Conservation (phyloP, 2,113 vertebrate genomes). For the Lamprotornis superbus region DNA sequence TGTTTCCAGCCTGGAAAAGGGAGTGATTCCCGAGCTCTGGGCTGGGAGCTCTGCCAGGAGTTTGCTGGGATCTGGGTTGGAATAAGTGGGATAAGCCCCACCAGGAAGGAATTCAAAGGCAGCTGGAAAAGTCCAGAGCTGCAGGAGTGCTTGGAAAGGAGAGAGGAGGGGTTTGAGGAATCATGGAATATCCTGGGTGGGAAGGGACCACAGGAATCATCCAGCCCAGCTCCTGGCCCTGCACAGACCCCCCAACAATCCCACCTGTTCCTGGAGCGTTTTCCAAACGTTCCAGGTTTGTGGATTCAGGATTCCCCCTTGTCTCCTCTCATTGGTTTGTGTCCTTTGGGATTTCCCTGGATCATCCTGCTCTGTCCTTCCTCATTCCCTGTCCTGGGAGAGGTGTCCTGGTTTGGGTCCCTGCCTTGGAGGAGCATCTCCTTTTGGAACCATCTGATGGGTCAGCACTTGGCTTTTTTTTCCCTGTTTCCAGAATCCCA, state of each 20-base stretch:
- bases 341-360: background rate
- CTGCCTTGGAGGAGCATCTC: background rate
- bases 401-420: background rate
- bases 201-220: background rate
- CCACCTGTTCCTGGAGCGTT: rapidly evolving
- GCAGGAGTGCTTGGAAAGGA: background rate
- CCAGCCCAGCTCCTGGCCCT: background rate
- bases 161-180: background rate
- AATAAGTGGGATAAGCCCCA: background rate
- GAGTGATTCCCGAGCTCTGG: rapidly evolving
- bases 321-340: background rate
- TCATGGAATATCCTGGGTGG: background rate
- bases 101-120: rapidly evolving
- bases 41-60: background rate
- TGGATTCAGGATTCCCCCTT: background rate
- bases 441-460: background rate
- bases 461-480: background rate
- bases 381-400: background rate
- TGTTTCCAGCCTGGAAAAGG: background rate
- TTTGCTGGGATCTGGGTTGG: background rate
- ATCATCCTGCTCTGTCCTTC: background rate
- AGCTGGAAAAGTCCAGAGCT: background rate
- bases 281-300: background rate
- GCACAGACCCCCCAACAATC: background rate
- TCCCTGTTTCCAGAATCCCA: background rate